Conservation (phyloP, 2,888 invertebrate genomes). For the Labia minor region DNA sequence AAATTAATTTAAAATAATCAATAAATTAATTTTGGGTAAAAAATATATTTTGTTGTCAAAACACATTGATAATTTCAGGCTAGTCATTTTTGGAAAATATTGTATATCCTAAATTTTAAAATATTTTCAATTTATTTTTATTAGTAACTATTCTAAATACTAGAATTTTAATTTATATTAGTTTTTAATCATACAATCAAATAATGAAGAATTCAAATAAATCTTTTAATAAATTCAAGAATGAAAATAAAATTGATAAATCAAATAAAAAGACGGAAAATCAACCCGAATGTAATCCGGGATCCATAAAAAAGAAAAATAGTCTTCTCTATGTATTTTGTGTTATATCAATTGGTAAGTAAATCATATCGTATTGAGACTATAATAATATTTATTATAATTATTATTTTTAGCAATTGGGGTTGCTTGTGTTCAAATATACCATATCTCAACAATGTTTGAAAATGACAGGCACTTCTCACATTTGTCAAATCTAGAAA, state of each 20-base stretch:
- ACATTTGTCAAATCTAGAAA: slow-evolving; percentile 66
- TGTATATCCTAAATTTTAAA: too few species aligned
- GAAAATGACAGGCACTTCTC: slow-evolving; percentile 78
- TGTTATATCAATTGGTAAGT: slow-evolving; percentile 15
- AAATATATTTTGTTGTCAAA: too few species aligned
- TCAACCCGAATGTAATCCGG: not conserved
- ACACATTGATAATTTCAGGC: too few species aligned
- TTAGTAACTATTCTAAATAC: too few species aligned
- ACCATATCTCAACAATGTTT: slow-evolving; percentile 60
- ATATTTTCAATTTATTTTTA: too few species aligned
- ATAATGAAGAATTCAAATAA: slow-evolving; percentile 16
- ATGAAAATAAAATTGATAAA: not conserved
- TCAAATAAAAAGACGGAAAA: not conserved
- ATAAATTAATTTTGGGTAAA: too few species aligned
- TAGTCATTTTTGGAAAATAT: too few species aligned
- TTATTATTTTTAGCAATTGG: slow-evolving; percentile 38
- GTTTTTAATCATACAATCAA: too few species aligned
- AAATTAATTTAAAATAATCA: too few species aligned
- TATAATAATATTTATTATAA: slow-evolving; percentile 1
- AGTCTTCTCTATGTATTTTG: not conserved
- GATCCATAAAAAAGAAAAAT: slow-evolving; percentile 3
- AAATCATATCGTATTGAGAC: not conserved
- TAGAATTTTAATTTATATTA: too few species aligned
- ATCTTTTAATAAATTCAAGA: not conserved
- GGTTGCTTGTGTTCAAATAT: slow-evolving; percentile 49